Base-by-base conservation (phyloP, 2,797 vertebrate species). In the Diplodus sargus region DNA sequence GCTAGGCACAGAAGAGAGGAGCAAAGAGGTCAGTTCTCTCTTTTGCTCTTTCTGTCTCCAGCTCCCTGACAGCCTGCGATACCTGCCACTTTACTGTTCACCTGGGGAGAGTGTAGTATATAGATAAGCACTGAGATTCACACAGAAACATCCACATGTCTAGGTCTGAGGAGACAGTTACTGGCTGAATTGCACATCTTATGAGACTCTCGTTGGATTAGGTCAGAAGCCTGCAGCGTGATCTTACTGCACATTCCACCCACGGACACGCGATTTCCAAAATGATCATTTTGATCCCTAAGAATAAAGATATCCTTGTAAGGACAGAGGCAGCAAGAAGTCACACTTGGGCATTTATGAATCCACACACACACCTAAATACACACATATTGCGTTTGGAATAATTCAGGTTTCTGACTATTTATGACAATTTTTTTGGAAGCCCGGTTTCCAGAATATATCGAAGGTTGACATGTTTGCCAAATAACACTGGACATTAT, bases 71-170 rank as follows among this genome's bases (percentile, higher is more conserved):
- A 88, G 58, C 63, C 56, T 51, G 61, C 1, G 39, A 83, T 75
- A 81, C 65, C 70, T 79, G 76, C 63, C 81, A 79, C 74, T 87
- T 88, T 64, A 61, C 45, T 47, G 62, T 83, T 83, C 57, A 71
- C 47, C 64, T 42, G 18, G 61, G 18, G 17, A 73, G 51, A 66
- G 61, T 81, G 62, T 28, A 78, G n/a, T 65, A 57, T 61, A 65
- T 45, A 80, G 76, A 83, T 85, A 82, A 83, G 78, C 70, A 66
- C 76, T 25, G 54, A 74, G 34, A 85, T 67, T 49, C 60, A 62
- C 25, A 71, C 42, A 70, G 20, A 68, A 74, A 74, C 56, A 68
- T 63, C 70, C 34, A 69, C 51, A 59, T 51, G 45, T 64, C 30
- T 22, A 34, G 20, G 47, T 75, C 65, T 68, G 30, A 62, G 43